A percentile compares a stretch with the other conserved stretches of the same genome.
phyloP scores from a whole-genome alignment of 2,797 vertebrate species.

The Aselliscus stoliczkanus region DNA sequence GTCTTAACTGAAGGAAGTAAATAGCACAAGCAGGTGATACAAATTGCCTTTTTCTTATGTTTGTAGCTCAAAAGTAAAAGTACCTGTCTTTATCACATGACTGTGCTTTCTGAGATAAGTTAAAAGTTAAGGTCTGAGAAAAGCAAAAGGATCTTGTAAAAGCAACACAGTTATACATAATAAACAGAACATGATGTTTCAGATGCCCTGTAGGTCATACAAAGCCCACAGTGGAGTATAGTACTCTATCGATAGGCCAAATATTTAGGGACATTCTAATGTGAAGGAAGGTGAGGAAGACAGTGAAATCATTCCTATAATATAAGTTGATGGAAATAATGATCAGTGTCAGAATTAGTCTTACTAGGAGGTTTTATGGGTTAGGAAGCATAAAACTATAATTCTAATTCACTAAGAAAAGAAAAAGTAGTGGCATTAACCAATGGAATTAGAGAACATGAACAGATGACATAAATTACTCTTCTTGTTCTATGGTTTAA shows the following conservation, averaged over 20 bases:
- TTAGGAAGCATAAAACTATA: not conserved
- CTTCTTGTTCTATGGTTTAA: not conserved
- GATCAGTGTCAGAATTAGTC: not conserved
- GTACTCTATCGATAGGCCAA: not conserved
- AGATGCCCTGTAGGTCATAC: not conserved
- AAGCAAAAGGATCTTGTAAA: slow-evolving; percentile 30
- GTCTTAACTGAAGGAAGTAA: not conserved
- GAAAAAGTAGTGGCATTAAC: not conserved
- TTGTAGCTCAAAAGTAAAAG: not conserved
- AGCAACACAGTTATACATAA: not conserved
- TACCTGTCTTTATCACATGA: not conserved
- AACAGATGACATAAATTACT: not conserved
- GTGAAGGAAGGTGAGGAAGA: not conserved
- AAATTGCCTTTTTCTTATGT: not conserved
- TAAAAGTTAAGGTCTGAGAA: slow-evolving; percentile 31
- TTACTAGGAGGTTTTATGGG: not conserved
- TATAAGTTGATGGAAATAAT: not conserved
- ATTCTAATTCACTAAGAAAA: not conserved
- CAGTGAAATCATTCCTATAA: not conserved
- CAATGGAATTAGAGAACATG: not conserved
- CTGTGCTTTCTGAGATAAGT: slow-evolving; percentile 18
- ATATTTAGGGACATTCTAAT: not conserved
- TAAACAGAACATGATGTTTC: not conserved
- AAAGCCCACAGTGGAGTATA: not conserved
- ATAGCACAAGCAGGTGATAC: not conserved